Conservation (phyloP, 2,888 invertebrate genomes). For the Tridacna crocea region DNA sequence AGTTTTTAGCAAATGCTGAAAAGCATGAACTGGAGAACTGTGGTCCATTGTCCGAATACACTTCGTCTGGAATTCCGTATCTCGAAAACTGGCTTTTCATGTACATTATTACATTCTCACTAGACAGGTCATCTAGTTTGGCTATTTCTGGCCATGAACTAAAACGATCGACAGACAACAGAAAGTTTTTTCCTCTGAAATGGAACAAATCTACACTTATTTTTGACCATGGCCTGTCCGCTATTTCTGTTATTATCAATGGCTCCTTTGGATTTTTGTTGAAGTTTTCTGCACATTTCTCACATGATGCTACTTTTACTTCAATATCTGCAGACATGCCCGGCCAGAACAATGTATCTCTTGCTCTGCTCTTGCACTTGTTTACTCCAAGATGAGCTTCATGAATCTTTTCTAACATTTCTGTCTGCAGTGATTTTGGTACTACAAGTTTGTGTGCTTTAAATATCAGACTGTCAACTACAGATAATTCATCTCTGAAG, state of each 20-base stretch:
- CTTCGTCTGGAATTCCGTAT: slow-evolving; percentile 28
- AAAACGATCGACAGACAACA: slow-evolving; percentile 1
- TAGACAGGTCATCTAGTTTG: slow-evolving; percentile 26
- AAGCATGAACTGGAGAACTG: slow-evolving; percentile 14
- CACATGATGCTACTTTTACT: slow-evolving; percentile 30
- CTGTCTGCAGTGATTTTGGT: slow-evolving; percentile 30
- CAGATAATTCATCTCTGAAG: slow-evolving; percentile 52
- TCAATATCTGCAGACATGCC: slow-evolving; percentile 32
- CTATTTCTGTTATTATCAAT: slow-evolving; percentile 22
- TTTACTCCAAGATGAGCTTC: slow-evolving; percentile 33
- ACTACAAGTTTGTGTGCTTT: slow-evolving; percentile 30
- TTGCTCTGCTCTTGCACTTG: slow-evolving; percentile 42
- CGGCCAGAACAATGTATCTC: slow-evolving; percentile 34
- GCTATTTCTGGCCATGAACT: slow-evolving; percentile 32
- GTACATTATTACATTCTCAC: slow-evolving; percentile 20
- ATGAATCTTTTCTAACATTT: slow-evolving; percentile 43
- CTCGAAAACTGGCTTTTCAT: slow-evolving; percentile 30
- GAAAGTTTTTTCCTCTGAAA: no score
- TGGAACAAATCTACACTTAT: slow-evolving; percentile 36
- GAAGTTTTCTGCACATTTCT: slow-evolving; percentile 31
- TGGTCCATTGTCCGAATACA: slow-evolving; percentile 24
- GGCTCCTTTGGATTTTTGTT: slow-evolving; percentile 34
- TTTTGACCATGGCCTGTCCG: slow-evolving; percentile 35
- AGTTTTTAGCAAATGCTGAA: slow-evolving; percentile 5
- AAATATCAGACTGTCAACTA: slow-evolving; percentile 15